Conservation (phyloP, 2,888 invertebrate species). For the Leptinotarsa juncta region DNA sequence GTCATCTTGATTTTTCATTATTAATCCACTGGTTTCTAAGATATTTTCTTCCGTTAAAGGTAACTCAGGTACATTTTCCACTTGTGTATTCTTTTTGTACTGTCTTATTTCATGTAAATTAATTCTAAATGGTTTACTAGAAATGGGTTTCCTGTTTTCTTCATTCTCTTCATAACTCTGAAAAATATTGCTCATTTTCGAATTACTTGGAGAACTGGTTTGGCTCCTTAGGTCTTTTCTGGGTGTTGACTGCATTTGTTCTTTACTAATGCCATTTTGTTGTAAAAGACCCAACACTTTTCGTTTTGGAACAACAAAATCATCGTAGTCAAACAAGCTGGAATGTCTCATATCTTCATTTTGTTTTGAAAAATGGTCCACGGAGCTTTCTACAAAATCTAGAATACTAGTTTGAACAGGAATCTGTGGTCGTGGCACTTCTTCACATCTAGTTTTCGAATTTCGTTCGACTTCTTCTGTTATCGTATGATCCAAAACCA, state of each 20-base stretch:
- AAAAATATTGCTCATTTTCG: neutral
- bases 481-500: constrained; percentile 38
- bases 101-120: constrained; percentile 1
- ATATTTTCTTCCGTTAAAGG: neutral
- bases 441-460: constrained; percentile 16
- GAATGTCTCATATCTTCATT: constrained; percentile 17
- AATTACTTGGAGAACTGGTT: neutral
- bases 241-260: constrained; percentile 30
- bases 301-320: constrained; percentile 28
- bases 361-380: neutral
- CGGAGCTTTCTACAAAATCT: constrained; percentile 27
- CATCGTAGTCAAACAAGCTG: constrained; percentile 39
- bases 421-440: constrained; percentile 1
- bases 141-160: constrained; percentile 2
- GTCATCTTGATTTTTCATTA: constrained; percentile 3
- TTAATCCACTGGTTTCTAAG: neutral
- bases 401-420: constrained; percentile 32
- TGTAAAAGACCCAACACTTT: constrained; percentile 28
- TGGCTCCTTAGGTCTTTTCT: constrained; percentile 7
- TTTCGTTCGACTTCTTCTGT: constrained; percentile 27
- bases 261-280: constrained; percentile 3
- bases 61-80: neutral
- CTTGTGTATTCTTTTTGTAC: neutral
- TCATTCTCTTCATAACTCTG: constrained; percentile 5
- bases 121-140: constrained; percentile 12